Evolutionary conservation across 2,113 vertebrate species (phyloP).

Genomic region (Leptodactylus fuscus): DNA sequence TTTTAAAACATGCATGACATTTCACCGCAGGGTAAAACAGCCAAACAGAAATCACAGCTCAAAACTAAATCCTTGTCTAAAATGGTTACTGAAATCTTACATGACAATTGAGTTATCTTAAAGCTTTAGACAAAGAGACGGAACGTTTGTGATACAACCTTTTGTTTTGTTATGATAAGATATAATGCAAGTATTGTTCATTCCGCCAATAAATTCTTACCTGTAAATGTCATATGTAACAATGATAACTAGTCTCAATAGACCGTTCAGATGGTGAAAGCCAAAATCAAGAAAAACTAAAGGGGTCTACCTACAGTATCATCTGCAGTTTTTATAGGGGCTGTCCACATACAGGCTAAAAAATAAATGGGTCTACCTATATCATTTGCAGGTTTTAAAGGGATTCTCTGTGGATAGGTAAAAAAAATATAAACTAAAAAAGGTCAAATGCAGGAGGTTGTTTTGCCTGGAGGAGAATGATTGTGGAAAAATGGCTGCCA

Average conservation of each 20-base stretch:
- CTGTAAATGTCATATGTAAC: background rate
- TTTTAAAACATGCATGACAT: conserved; percentile 56
- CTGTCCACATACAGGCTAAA: too few species aligned
- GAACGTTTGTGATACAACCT: conserved; percentile 22
- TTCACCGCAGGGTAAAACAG: conserved; percentile 58
- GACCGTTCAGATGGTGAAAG: background rate
- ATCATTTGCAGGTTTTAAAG: too few species aligned
- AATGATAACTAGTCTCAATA: background rate
- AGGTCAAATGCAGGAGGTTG: too few species aligned
- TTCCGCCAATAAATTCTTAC: conserved; percentile 7
- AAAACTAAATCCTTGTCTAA: conserved; percentile 56
- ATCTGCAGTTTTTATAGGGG: too few species aligned
- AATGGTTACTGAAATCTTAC: conserved; percentile 47
- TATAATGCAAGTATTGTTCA: conserved; percentile 4
- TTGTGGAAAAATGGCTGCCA: too few species aligned
- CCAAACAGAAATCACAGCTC: conserved; percentile 52
- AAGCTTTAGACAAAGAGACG: conserved; percentile 33
- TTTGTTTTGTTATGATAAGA: conserved; percentile 5
- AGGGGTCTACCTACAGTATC: background rate
- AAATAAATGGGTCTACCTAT: too few species aligned
- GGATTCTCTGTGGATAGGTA: too few species aligned
- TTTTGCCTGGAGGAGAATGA: too few species aligned
- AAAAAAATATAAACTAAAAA: too few species aligned
- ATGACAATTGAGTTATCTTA: conserved; percentile 52
- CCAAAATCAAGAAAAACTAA: background rate